Base-by-base conservation (phyloP, 1,140 invertebrate species). In the Formica exsecta region DNA sequence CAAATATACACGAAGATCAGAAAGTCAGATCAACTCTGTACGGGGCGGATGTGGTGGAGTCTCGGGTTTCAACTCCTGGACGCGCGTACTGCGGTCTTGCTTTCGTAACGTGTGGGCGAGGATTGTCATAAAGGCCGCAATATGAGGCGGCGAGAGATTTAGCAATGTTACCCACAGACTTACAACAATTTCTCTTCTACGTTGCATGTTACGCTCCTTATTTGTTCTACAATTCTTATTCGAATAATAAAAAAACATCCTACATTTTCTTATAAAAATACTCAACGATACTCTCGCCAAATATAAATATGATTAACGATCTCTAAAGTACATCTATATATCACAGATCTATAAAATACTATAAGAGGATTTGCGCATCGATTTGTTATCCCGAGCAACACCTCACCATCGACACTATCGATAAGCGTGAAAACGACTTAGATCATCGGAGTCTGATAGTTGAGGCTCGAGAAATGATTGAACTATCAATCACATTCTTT, bases 51-150 rank as follows among this genome's bases (percentile, higher is more conserved):
- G 79, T 59, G 68, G 38, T 25, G 25, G 38, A 44, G 54, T 83
- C 79, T 83, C 79, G 22, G 68, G 57, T 83, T 83, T 73, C 79
- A 83, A 83, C 79, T 83, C 38, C 54, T 74, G 79, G 79, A 36
- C 66, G 54, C 29, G 32, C 76, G n/a, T 22, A 73, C 51, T 32
- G 79, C 41, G 79, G 68, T 83, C 79, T 83, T 54, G 79, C 68
- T 83, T 83, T 83, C 79, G 68, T 74, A 83, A 74, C 79, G 73
- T 83, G 79, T 83, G 79, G 68, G 57, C 79, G 68, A 83, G 57
- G 68, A 83, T 74, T 71, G 68, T 83, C 79, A 83, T 83, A 83
- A 83, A 83, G 54, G 79, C 79, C 29, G 68, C 79, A 73, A 83
- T 83, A 74, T 74, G 73, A 83, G 29, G 29, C 66, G 25, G 54